Base-by-base conservation (phyloP, 2,888 invertebrate species). In the Coremacera marginata region DNA sequence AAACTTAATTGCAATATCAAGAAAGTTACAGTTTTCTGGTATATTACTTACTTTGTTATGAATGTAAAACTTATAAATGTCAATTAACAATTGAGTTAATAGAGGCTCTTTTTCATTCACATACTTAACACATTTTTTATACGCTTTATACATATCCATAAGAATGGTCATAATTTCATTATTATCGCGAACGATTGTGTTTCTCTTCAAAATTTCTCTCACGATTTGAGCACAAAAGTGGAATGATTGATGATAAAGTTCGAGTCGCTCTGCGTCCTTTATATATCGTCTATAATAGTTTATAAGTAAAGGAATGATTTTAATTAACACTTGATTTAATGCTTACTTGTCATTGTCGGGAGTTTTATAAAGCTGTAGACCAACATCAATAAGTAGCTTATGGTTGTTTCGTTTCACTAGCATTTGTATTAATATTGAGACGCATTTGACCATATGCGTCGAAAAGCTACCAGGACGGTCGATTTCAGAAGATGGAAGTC, bases 391-490 rank as follows among this genome's bases (percentile, higher is more conserved):
- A 67, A 98, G 90, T 81, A 94, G 93, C 85, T 93, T 93, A 84
- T 95, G 93, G 86, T 98, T 97, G 77, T 94, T 93, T 51, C 94
- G 93, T 84, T 94, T 94, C 82, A 93, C 92, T 57, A 97, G 90
- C 78, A 97, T 93, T 87, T 96, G 94, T 90, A 97, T 92, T 7
- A 97, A 91, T 49, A 98, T 92, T 27, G 93, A 91, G 2, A 97
- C 93, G 81, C 95, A 95, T 77, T 96, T 93, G 80, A 94, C 95
- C 94, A 98, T 95, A 86, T 98, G 98, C 51, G 96, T 94, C 0
- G 96, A 94, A 86, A 98, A 95, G 81, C 96, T 95, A 3, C 98
- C 98, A 0, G 96, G 94, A 79, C 98, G 92, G 86, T 98, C 98
- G 60, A 98, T 95, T 91, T 98, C 98, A 77, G 92, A 92, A 2